phyloP scores from a whole-genome alignment of 2,888 invertebrate species.

The Drosophila basisetae region DNA sequence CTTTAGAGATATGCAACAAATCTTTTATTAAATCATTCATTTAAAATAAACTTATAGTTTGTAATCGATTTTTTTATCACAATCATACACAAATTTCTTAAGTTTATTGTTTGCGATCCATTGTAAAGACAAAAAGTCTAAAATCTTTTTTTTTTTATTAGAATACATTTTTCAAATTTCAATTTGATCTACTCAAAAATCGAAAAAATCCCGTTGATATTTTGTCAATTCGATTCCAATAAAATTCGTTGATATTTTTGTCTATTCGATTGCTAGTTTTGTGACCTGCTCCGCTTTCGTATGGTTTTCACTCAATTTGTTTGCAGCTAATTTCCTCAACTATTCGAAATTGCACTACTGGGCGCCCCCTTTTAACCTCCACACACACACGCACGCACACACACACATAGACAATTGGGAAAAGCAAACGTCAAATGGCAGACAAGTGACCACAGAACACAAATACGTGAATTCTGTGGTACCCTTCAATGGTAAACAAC shows the following conservation, averaged over 20 bases:
- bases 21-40: not conserved
- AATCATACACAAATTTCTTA: not conserved
- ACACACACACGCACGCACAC: slow-evolving; percentile 1
- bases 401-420: not conserved
- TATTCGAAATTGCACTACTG: slow-evolving; percentile 28
- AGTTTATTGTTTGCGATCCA: not conserved
- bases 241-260: slow-evolving; percentile 5
- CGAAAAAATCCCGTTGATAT: not conserved
- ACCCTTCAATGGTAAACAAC: slow-evolving; percentile 38
- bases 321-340: slow-evolving; percentile 62
- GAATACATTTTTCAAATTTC: not conserved
- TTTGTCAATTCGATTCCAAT: not conserved
- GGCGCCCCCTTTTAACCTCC: slow-evolving; percentile 14
- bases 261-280: slow-evolving; percentile 18
- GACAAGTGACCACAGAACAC: slow-evolving; percentile 60
- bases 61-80: not conserved
- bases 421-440: slow-evolving; percentile 51
- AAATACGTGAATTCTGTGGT: slow-evolving; percentile 47
- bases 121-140: not conserved
- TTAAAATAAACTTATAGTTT: not conserved
- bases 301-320: slow-evolving; percentile 42
- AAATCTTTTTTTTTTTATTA: not conserved
- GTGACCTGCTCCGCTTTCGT: slow-evolving; percentile 6
- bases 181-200: not conserved
- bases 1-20: not conserved